Evolutionary conservation across 2,888 invertebrate species (phyloP), one percentile per base, ranked within the genome.

Genomic region (Neelides folsomi): DNA sequence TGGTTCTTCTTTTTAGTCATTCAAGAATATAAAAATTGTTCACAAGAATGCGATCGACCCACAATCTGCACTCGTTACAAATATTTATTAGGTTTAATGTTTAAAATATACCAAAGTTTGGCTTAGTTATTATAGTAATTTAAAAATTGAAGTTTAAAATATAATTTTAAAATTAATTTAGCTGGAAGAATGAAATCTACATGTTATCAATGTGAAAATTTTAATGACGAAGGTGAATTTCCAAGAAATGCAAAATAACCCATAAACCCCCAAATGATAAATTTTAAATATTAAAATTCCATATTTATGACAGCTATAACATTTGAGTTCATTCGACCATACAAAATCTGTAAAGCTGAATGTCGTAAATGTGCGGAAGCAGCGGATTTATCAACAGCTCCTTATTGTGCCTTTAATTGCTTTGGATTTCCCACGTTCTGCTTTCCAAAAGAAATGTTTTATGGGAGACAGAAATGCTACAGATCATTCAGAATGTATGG

Each of bases 351-450:
- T 37, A 37, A 50, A 13, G 7, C 27, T 27, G 43, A 49, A 5
- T 50, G 50, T 34, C 18, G 15, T 6, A 12, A 37, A 16, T 50
- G 50, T 45, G 50, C 44, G 2, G 16, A 43, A 15, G 36, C 5
- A 2, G 50, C 35, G 13, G 50, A 50, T 37, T 38, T 44, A 4
- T 34, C 50, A 1, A 45, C 50, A 8, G 50, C 50, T 1, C 43
- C 16, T 19, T 20, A n/a, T 12, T 50, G 50, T 19, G 16, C 50
- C 6, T 50, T 37, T 6, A 19, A 2, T 19, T 50, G 50, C 15
- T 16, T 15, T n/a, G 50, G 50, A 12, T 44, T 36, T 35, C 50
- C 50, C 9, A 50, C 50, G n/a, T 50, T 50, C 19, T 50, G 44
- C 38, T 50, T 43, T 20, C 50, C 50, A 2, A n/a, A 34, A 16